A percentile compares a stretch with the other conserved stretches of the same genome.
Conservation (phyloP, 2,888 invertebrate genomes). For the Standfussiana lucernea region DNA sequence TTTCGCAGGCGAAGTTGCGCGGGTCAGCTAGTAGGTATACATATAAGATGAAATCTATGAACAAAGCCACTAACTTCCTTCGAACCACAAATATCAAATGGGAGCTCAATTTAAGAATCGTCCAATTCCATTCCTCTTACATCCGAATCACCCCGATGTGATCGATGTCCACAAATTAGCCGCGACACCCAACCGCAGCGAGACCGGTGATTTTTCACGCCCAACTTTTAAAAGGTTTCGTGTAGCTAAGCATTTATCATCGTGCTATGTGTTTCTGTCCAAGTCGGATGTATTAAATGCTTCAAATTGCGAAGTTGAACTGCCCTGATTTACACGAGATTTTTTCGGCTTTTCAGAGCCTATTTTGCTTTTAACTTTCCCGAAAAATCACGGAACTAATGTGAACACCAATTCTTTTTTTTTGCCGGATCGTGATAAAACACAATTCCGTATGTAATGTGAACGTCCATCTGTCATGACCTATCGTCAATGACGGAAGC, state of each 20-base stretch:
- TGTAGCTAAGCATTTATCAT: constrained; percentile 71
- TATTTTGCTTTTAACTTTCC: not conserved
- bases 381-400: too few relatives aligned
- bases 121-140: constrained; percentile 57
- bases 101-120: not conserved
- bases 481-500: too few relatives aligned
- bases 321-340: not conserved
- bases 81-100: not conserved
- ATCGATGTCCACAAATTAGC: constrained; percentile 83
- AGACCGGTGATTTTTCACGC: constrained; percentile 80
- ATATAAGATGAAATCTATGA: not conserved
- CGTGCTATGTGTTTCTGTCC: constrained; percentile 62
- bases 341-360: not conserved
- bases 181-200: constrained; percentile 71
- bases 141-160: constrained; percentile 67
- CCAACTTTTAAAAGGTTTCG: constrained; percentile 81
- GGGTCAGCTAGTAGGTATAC: too few relatives aligned
- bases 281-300: constrained; percentile 63
- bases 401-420: too few relatives aligned
- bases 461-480: too few relatives aligned
- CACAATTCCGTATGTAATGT: too few relatives aligned
- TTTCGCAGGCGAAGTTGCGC: too few relatives aligned
- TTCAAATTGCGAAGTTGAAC: constrained; percentile 52
- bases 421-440: too few relatives aligned
- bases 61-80: not conserved